Evolutionary conservation across 2,113 vertebrate species (phyloP).

Genomic region (Periophthalmodon schlosseri): DNA sequence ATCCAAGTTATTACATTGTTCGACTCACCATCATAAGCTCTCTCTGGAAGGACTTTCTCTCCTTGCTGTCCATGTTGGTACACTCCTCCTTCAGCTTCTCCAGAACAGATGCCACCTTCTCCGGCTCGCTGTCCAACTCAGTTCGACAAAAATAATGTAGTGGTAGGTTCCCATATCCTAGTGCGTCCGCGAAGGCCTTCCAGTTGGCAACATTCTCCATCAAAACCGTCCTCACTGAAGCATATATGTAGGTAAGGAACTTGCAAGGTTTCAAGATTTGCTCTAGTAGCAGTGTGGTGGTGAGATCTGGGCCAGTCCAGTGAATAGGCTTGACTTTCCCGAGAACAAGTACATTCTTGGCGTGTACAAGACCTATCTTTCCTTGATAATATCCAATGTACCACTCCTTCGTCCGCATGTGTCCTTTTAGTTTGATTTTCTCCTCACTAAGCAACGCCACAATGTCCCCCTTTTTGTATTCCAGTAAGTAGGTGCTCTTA

Average conservation of each 20-base stretch:
- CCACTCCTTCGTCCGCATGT: conserved; percentile 97
- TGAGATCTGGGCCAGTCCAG: conserved; percentile 88
- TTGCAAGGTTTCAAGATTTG: conserved; percentile 95
- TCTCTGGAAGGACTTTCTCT: conserved; percentile 96
- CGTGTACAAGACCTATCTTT: conserved; percentile 88
- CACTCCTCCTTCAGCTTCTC: conserved; percentile 98
- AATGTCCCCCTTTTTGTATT: conserved; percentile 94
- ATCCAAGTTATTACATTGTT: background rate
- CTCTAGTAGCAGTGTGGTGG: conserved; percentile 86
- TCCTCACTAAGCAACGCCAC: conserved; percentile 94
- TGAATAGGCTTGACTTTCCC: conserved; percentile 87
- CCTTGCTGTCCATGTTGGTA: conserved; percentile 86
- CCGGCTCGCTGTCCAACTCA: conserved; percentile 89
- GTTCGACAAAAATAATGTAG: conserved; percentile 90
- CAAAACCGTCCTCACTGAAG: conserved; percentile 89
- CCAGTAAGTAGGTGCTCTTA: conserved; percentile 93
- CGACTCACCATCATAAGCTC: conserved; percentile 91
- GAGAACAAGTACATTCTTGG: conserved; percentile 90
- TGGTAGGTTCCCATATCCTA: conserved; percentile 87
- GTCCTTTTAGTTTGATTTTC: conserved; percentile 90
- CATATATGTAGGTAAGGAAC: conserved; percentile 96
- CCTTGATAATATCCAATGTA: conserved; percentile 96
- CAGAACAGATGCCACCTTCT: conserved; percentile 91
- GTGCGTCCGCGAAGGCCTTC: conserved; percentile 88
- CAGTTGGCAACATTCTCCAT: conserved; percentile 97